Conservation (phyloP, 2,888 invertebrate species). For the Furcula furcula region DNA sequence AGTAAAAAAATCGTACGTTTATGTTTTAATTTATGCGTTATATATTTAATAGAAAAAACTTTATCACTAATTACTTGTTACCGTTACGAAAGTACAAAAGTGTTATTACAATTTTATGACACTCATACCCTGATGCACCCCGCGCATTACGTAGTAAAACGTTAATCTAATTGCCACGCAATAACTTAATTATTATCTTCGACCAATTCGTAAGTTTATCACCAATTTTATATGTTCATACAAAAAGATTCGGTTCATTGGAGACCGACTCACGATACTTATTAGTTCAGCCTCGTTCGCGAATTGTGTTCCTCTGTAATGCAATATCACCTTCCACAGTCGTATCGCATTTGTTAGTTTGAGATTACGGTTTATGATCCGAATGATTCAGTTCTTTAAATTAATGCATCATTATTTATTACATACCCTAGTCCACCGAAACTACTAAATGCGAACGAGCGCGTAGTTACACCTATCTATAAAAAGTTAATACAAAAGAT, state of each 20-base stretch:
- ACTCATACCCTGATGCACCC: slow-evolving; percentile 82
- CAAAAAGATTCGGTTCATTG: slow-evolving; percentile 31
- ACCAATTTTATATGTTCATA: slow-evolving; percentile 49
- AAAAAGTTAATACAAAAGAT: slow-evolving; percentile 62
- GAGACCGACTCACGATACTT: slow-evolving; percentile 16
- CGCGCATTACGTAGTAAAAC: slow-evolving; percentile 69
- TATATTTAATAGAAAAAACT: slow-evolving; percentile 72
- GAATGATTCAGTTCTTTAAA: slow-evolving; percentile 15
- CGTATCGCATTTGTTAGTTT: slow-evolving; percentile 55
- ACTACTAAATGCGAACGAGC: slow-evolving; percentile 63
- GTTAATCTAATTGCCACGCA: slow-evolving; percentile 74
- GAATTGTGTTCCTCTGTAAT: slow-evolving; percentile 31
- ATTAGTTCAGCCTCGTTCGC: slow-evolving; percentile 16
- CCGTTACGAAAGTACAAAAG: slow-evolving; percentile 78
- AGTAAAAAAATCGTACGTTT: slow-evolving; percentile 77
- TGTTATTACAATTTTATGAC: slow-evolving; percentile 76
- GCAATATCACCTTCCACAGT: slow-evolving; percentile 47
- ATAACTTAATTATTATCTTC: slow-evolving; percentile 73
- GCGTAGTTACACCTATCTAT: slow-evolving; percentile 58
- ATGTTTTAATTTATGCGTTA: slow-evolving; percentile 67
- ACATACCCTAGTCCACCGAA: slow-evolving; percentile 35
- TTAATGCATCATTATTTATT: slow-evolving; percentile 14
- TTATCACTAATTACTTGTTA: slow-evolving; percentile 73
- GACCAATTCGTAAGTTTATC: slow-evolving; percentile 78
- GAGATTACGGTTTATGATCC: slow-evolving; percentile 17